These are phyloP conservation scores for Lethocerus indicus DNA, from an alignment of 1,140 invertebrate genomes.

Conservation along the genomic window DNA sequence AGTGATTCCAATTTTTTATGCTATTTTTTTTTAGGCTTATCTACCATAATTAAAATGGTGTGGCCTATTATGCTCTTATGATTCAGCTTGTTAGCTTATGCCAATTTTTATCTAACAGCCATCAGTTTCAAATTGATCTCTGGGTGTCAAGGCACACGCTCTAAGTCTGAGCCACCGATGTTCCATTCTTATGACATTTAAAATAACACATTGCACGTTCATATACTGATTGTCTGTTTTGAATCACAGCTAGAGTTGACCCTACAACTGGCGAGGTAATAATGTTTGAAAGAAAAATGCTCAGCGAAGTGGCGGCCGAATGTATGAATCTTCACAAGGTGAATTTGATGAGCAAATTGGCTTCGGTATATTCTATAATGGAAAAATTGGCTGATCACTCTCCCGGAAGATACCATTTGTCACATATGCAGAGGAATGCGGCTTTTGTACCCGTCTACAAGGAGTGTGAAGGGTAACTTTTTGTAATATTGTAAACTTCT, in stretches of 20 bases:
- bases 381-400: background rate
- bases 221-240: background rate
- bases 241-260: slow-evolving; percentile 2
- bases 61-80: background rate
- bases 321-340: background rate
- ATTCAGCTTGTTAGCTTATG: background rate
- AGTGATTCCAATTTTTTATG: too few species aligned
- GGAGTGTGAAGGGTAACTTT: background rate
- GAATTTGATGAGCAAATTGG: background rate
- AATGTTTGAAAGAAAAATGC: slow-evolving; percentile 4
- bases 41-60: too few species aligned
- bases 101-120: background rate
- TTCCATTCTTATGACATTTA: background rate
- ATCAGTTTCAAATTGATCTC: background rate
- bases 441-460: slow-evolving; percentile 1
- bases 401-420: slow-evolving; percentile 2
- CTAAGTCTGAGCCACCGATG: too few species aligned
- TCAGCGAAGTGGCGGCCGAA: background rate
- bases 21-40: too few species aligned
- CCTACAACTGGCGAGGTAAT: slow-evolving; percentile 6
- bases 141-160: too few species aligned
- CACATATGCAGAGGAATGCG: background rate
- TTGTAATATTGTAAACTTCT: background rate
- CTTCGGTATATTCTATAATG: background rate
- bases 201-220: background rate